These are phyloP conservation scores for Gymnoscopelus microlampas DNA, from an alignment of 2,797 vertebrate genomes.

Conservation along the genomic window DNA sequence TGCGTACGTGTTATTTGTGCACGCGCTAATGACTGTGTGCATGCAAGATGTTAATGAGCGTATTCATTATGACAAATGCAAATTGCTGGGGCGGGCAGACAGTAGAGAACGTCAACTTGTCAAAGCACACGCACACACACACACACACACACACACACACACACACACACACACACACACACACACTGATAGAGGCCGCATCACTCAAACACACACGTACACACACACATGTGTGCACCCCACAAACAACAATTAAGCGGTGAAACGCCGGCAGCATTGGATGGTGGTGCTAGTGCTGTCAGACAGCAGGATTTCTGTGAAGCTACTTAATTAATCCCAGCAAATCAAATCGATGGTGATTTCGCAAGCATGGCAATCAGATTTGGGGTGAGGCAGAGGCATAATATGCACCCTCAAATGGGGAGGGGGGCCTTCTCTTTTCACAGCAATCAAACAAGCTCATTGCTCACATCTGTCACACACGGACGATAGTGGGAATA, in stretches of 20 bases:
- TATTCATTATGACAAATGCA: conserved; percentile 64
- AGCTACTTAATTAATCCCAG: conserved; percentile 79
- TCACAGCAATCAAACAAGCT: conserved; percentile 53
- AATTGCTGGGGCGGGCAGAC: conserved; percentile 54
- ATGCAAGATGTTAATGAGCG: conserved; percentile 64
- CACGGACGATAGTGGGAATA: not conserved
- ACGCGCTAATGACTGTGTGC: conserved; percentile 2
- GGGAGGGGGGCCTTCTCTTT: conserved; percentile 30
- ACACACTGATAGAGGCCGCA: too few species aligned
- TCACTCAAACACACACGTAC: too few species aligned
- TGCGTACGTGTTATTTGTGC: not conserved
- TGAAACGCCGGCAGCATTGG: conserved; percentile 23
- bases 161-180: too few species aligned
- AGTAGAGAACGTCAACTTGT: conserved; percentile 22
- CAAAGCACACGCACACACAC: too few species aligned
- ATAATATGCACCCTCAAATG: conserved; percentile 47
- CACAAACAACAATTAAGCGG: conserved; percentile 66
- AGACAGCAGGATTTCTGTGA: conserved; percentile 60
- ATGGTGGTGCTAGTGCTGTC: conserved; percentile 51
- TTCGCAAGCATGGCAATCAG: conserved; percentile 62
- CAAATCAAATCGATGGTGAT: conserved; percentile 78
- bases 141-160: too few species aligned
- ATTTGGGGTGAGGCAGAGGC: conserved; percentile 55
- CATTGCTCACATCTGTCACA: conserved; percentile 28
- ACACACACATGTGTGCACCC: too few species aligned